phyloP scores from a whole-genome alignment of 2,888 invertebrate species.

The Pterobdella sp. region DNA sequence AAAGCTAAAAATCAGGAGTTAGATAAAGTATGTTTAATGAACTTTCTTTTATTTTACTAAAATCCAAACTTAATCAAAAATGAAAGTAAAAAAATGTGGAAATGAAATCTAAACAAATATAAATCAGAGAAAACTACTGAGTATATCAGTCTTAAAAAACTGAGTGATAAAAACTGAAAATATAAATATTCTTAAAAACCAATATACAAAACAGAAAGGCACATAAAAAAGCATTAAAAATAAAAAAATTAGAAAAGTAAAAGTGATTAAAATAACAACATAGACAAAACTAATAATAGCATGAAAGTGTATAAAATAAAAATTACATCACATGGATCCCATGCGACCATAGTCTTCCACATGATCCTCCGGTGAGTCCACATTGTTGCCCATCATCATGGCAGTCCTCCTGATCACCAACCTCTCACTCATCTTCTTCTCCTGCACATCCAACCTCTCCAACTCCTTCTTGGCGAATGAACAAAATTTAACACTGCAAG shows the following conservation, averaged over 20 bases:
- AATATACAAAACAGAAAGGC: too few species aligned
- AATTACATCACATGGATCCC: slow-evolving; percentile 15
- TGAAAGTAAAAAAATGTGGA: too few species aligned
- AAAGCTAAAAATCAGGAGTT: too few species aligned
- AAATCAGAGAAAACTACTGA: too few species aligned
- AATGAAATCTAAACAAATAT: too few species aligned
- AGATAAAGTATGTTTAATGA: too few species aligned
- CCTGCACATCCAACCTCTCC: background rate
- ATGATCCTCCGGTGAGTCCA: background rate
- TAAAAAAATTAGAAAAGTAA: background rate
- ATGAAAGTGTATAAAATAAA: background rate
- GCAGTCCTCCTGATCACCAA: slow-evolving; percentile 26
- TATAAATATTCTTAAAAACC: too few species aligned
- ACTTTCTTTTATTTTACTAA: too few species aligned
- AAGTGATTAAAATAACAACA: background rate
- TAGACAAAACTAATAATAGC: background rate
- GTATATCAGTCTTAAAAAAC: too few species aligned
- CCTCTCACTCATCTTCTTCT: slow-evolving; percentile 22
- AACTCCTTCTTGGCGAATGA: slow-evolving; percentile 14
- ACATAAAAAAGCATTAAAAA: background rate
- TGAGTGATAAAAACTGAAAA: too few species aligned
- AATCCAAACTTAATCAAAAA: too few species aligned
- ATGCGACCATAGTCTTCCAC: slow-evolving; percentile 20
- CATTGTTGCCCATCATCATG: slow-evolving; percentile 16
- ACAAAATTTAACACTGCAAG: slow-evolving; percentile 19